These are phyloP conservation scores for Pipra filicauda DNA, from an alignment of 2,113 vertebrate species.

Conservation along the genomic window DNA sequence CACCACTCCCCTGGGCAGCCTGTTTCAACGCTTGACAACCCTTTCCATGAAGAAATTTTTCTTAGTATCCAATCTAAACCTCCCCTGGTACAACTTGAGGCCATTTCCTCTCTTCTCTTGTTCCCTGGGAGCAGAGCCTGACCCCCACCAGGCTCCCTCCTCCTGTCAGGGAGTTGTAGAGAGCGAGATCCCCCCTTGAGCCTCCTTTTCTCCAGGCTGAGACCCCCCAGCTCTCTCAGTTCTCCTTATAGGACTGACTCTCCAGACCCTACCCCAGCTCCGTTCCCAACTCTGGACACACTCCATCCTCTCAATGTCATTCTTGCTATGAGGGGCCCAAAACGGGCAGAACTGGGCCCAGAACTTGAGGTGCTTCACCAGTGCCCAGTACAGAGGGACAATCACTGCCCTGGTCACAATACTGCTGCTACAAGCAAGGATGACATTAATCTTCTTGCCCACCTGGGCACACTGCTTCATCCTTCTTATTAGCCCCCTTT, in stretches of 20 bases:
- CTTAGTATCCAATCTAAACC: neutral
- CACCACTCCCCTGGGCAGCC: neutral
- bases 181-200: neutral
- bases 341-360: neutral
- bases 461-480: neutral
- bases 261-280: neutral
- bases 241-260: neutral
- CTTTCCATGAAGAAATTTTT: neutral
- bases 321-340: neutral
- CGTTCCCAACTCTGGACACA: neutral
- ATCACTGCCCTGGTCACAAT: neutral
- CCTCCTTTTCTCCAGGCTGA: neutral
- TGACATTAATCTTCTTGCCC: neutral
- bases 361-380: neutral
- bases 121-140: neutral
- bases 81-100: neutral
- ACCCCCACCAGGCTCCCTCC: neutral
- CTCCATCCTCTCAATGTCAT: neutral
- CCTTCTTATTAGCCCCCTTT: neutral
- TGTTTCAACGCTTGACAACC: neutral
- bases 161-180: neutral
- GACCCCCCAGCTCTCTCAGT: neutral
- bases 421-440: neutral
- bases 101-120: neutral
- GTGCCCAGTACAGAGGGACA: neutral